Evolutionary conservation across 2,888 invertebrate species (phyloP).

Genomic region (Oscheius sp.): DNA sequence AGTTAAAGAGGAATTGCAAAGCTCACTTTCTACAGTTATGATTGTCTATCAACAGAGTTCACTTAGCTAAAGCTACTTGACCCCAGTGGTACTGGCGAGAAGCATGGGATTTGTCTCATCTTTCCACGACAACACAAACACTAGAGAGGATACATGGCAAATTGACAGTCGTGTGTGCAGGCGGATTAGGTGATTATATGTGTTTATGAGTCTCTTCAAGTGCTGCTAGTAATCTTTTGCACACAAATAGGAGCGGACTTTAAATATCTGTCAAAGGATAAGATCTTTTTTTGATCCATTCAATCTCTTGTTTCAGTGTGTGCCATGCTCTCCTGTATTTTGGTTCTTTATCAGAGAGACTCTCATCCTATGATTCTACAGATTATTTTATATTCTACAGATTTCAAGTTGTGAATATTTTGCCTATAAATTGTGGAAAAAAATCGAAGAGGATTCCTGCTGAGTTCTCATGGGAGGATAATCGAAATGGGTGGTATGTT

Average conservation of each 20-base stretch:
- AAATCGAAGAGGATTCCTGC: too few relatives aligned
- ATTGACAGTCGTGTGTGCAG: slow-evolving; percentile 20
- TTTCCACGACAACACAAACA: slow-evolving; percentile 32
- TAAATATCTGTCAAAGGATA: too few relatives aligned
- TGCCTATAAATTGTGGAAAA: too few relatives aligned
- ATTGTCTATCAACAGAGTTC: too few relatives aligned
- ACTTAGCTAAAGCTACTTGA: slow-evolving; percentile 5
- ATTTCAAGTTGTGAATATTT: too few relatives aligned
- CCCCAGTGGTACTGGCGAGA: slow-evolving; percentile 21
- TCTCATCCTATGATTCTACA: not conserved
- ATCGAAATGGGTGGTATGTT: too few relatives aligned
- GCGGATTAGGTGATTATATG: slow-evolving; percentile 22
- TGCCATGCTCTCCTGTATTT: not conserved
- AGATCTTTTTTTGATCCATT: too few relatives aligned
- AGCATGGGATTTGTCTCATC: slow-evolving; percentile 33
- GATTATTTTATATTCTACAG: not conserved
- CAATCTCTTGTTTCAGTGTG: not conserved
- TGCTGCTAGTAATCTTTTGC: not conserved
- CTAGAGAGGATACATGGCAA: slow-evolving; percentile 24
- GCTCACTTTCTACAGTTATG: too few relatives aligned
- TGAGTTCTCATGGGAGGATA: too few relatives aligned
- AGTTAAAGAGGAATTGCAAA: not conserved
- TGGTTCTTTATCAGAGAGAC: not conserved
- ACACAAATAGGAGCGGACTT: slow-evolving; percentile 5
- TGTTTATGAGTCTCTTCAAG: slow-evolving; percentile 23